Evolutionary conservation across 2,888 invertebrate genomes (phyloP), one percentile per base, ranked within the genome.

Genomic region (Drosophila maculinotata): DNA sequence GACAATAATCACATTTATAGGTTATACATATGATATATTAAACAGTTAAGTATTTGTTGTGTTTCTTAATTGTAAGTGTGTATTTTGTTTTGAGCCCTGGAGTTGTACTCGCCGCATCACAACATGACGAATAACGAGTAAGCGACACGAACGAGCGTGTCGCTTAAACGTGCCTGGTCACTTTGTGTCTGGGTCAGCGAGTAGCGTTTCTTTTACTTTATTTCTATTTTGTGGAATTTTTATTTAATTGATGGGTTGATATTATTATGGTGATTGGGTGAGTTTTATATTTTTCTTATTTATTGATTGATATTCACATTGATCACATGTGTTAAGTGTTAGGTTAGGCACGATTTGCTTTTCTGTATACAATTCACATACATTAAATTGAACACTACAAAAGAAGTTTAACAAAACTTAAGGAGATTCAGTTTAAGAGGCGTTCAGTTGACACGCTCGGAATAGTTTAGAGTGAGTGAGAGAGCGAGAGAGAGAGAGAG

Each of bases 361-460:
- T 82, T 89, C 89, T 90, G 90, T 90, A 90, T 90, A 90, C 87
- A 90, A 87, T 86, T 88, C 64, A 90, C 89, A 90, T 89, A 90
- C 90, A 90, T 90, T 90, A 90, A 90, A 90, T 90, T 91, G 90
- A 90, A 90, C 91, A 91, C 91, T 90, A 91, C 91, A 91, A 91
- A 91, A 90, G 75, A 90, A 90, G 89, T 89, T 79, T 78, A 89
- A 90, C 91, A 91, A 90, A 91, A 91, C 91, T 89, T 89, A 90
- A 90, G 91, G 91, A 90, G 90, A 90, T 88, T 80, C 53, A 30
- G 66, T 26, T 51, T 25, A 8, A 30, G 62, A 25, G 49, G 48
- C 33, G 62, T 31, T 59, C 15, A 17, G 2, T 17, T 30, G 33
- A 28, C 17, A 53, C 31, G 44, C 64, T 54, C 33, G 20, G 25